Evolutionary conservation across 92 coral and sea anemone species (phyloP).

Genomic region (Isaurus tuberculatus): DNA sequence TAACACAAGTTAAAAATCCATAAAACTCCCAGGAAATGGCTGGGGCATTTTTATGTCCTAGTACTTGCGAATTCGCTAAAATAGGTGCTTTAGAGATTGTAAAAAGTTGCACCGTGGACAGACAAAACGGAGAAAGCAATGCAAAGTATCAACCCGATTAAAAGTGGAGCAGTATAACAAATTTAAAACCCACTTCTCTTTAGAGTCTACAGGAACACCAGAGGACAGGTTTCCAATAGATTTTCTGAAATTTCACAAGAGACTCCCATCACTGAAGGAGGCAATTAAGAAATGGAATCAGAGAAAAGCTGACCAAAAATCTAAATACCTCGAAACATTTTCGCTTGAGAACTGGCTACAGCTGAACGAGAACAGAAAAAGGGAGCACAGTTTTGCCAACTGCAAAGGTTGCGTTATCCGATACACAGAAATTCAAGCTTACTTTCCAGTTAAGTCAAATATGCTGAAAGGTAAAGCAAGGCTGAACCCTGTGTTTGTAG

Average conservation of each 20-base stretch:
- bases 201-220: constrained; percentile 27
- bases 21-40: constrained; percentile 41
- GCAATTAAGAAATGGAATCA: constrained; percentile 57
- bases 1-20: constrained; percentile 12
- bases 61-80: constrained; percentile 69
- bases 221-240: constrained; percentile 49
- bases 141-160: constrained; percentile 55
- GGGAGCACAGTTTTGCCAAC: constrained; percentile 54
- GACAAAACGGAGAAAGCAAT: constrained; percentile 49
- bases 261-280: constrained; percentile 54
- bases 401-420: constrained; percentile 63
- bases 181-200: constrained; percentile 15
- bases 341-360: constrained; percentile 59
- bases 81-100: constrained; percentile 52
- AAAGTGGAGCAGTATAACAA: constrained; percentile 55
- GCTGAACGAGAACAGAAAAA: constrained; percentile 23
- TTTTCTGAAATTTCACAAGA: constrained; percentile 48
- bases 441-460: constrained; percentile 39
- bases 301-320: constrained; percentile 54
- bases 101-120: constrained; percentile 32
- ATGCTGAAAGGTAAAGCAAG: constrained; percentile 57
- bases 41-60: constrained; percentile 70
- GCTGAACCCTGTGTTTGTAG: constrained; percentile 48
- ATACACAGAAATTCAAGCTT: constrained; percentile 33
- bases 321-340: constrained; percentile 59